phyloP scores from a whole-genome alignment of 2,888 invertebrate genomes.

The Drosophila putrida region DNA sequence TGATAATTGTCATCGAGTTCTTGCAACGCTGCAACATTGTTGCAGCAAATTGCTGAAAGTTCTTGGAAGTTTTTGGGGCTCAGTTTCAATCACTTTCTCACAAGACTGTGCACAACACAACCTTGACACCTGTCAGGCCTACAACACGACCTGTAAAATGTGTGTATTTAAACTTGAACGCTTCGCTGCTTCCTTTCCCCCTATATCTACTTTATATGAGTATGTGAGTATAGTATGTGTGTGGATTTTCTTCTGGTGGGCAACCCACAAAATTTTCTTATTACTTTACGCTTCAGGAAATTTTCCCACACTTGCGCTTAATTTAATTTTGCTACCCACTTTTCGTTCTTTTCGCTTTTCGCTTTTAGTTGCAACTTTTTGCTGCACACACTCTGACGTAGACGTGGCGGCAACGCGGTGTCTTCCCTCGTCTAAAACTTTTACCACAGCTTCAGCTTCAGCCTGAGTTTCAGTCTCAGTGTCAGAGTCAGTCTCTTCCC shows the following conservation, averaged over 20 bases:
- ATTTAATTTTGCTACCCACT: slow-evolving; percentile 70
- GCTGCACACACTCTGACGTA: slow-evolving; percentile 36
- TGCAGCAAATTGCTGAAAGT: slow-evolving; percentile 26
- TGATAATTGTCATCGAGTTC: slow-evolving; percentile 31
- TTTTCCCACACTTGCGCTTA: slow-evolving; percentile 78
- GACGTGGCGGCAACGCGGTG: slow-evolving; percentile 26
- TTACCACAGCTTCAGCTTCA: slow-evolving; percentile 8
- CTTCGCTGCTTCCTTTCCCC: slow-evolving; percentile 30
- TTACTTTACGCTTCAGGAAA: slow-evolving; percentile 71
- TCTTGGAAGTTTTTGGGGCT: slow-evolving; percentile 7
- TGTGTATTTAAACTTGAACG: slow-evolving; percentile 49
- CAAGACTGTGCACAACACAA: slow-evolving; percentile 40
- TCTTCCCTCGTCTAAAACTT: slow-evolving; percentile 42
- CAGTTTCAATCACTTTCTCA: slow-evolving; percentile 53
- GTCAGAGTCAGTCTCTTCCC: slow-evolving; percentile 19
- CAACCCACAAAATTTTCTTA: slow-evolving; percentile 67
- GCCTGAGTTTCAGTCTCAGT: neutral
- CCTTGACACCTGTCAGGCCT: slow-evolving; percentile 67
- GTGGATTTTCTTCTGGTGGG: slow-evolving; percentile 30
- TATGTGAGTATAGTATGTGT: slow-evolving; percentile 12
- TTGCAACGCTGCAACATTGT: slow-evolving; percentile 25
- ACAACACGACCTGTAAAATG: slow-evolving; percentile 12
- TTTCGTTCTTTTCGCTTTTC: slow-evolving; percentile 56
- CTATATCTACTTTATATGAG: neutral
- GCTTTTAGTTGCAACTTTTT: slow-evolving; percentile 39